phyloP scores from a whole-genome alignment of 2,888 invertebrate species.

The Schizotus pectinicornis region DNA sequence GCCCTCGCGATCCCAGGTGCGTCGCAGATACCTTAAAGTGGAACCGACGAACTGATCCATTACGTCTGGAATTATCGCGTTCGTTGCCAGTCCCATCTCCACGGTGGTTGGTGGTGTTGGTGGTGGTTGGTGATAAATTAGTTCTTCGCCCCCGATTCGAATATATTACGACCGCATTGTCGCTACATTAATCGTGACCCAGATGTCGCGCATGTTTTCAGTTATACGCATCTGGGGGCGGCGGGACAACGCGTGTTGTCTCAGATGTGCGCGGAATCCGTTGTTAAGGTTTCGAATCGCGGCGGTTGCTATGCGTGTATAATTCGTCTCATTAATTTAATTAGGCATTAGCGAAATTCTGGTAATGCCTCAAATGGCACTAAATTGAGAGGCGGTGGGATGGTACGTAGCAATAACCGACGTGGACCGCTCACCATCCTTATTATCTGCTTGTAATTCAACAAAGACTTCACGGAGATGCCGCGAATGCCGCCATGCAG shows the following conservation, averaged over 20 bases:
- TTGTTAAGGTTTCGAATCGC: slow-evolving; percentile 20
- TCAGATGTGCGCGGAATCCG: slow-evolving; percentile 23
- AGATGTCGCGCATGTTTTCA: slow-evolving; percentile 42
- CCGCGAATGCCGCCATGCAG: too few relatives aligned
- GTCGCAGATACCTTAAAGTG: slow-evolving; percentile 44
- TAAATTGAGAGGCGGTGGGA: not conserved
- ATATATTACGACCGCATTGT: slow-evolving; percentile 50
- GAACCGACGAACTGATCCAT: slow-evolving; percentile 43
- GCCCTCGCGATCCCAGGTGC: slow-evolving; percentile 40
- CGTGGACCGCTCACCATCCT: not conserved
- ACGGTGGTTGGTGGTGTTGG: slow-evolving; percentile 6
- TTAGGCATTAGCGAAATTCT: slow-evolving; percentile 33
- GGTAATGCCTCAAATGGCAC: slow-evolving; percentile 9
- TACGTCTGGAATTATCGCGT: slow-evolving; percentile 40
- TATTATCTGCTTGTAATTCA: slow-evolving; percentile 6
- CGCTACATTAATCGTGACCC: slow-evolving; percentile 49
- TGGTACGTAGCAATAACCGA: not conserved
- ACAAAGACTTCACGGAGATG: too few relatives aligned
- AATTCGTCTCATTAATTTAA: slow-evolving; percentile 34
- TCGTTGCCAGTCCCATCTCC: slow-evolving; percentile 18
- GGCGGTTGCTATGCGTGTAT: slow-evolving; percentile 23
- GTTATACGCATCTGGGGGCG: slow-evolving; percentile 32
- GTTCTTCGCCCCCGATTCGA: slow-evolving; percentile 44
- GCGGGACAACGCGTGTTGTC: slow-evolving; percentile 21
- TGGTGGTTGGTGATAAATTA: slow-evolving; percentile 43